Evolutionary conservation across 1,140 invertebrate genomes (phyloP).

Genomic region (Octopus sinensis): DNA sequence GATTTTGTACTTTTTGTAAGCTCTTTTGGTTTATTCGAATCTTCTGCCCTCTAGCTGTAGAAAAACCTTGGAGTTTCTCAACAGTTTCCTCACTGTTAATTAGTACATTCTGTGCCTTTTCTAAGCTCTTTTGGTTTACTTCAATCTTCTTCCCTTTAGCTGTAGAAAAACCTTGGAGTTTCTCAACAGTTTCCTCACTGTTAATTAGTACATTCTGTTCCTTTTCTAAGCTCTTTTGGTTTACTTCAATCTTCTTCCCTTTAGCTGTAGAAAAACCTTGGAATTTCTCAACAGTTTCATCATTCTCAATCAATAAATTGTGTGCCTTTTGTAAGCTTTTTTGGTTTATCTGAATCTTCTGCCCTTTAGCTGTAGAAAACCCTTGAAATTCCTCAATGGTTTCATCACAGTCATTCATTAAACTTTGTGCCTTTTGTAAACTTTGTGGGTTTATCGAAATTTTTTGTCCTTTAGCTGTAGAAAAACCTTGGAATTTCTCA

Average conservation of each 20-base stretch:
- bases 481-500: not conserved
- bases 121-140: slow-evolving; percentile 4
- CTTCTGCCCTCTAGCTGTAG: not conserved
- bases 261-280: not conserved
- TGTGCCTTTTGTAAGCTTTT: not conserved
- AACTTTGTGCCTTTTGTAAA: not conserved
- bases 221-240: not conserved
- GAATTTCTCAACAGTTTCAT: not conserved
- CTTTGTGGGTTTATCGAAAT: not conserved
- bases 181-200: not conserved
- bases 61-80: not conserved
- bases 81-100: not conserved
- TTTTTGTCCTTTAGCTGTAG: not conserved
- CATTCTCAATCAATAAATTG: not conserved
- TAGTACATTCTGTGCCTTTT: not conserved
- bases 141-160: not conserved
- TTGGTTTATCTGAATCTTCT: not conserved
- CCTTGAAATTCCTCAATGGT: not conserved
- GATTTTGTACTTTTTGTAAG: not conserved
- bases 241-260: not conserved
- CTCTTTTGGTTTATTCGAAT: not conserved
- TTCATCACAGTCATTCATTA: not conserved
- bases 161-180: not conserved
- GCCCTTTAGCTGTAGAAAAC: not conserved
- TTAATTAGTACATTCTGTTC: not conserved